Conservation (phyloP, 2,113 vertebrate genomes). For the Hymenochirus boettgeri region DNA sequence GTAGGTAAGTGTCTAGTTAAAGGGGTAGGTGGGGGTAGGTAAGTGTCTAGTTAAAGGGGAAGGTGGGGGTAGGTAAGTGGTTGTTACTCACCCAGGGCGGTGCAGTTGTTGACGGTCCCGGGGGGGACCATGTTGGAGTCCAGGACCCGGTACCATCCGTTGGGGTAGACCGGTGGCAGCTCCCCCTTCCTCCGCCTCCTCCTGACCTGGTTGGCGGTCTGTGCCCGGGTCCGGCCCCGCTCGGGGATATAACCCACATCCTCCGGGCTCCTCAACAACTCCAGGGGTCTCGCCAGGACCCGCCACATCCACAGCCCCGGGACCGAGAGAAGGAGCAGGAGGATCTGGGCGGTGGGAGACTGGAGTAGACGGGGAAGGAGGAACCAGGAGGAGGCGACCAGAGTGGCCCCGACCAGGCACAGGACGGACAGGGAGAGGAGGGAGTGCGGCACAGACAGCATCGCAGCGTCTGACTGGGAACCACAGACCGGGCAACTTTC, state of each 20-base stretch:
- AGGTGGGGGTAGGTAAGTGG: neutral
- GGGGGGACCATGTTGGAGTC: conserved; percentile 62
- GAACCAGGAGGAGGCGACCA: neutral
- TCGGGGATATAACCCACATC: conserved; percentile 66
- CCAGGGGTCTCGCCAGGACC: conserved; percentile 59
- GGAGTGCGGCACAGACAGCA: conserved; percentile 4
- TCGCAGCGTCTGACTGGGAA: neutral
- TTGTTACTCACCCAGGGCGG: conserved; percentile 61
- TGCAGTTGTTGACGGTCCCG: conserved; percentile 58
- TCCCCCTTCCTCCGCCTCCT: conserved; percentile 62
- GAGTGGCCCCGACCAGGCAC: neutral
- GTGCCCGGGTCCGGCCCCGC: conserved; percentile 57
- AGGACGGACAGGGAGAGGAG: neutral
- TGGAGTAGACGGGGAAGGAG: conserved; percentile 5
- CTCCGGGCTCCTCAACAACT: conserved; percentile 55
- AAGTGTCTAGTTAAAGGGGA: too few species aligned
- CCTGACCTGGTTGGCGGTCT: conserved; percentile 62
- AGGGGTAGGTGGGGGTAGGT: too few species aligned
- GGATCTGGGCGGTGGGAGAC: conserved; percentile 20
- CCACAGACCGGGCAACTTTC: neutral
- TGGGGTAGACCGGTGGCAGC: conserved; percentile 71
- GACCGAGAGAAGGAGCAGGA: conserved; percentile 43
- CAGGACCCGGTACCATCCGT: conserved; percentile 74
- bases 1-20: too few species aligned
- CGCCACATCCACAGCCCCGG: conserved; percentile 53